Conservation (phyloP, 2,797 vertebrate genomes). For the Streptopelia turtur region DNA sequence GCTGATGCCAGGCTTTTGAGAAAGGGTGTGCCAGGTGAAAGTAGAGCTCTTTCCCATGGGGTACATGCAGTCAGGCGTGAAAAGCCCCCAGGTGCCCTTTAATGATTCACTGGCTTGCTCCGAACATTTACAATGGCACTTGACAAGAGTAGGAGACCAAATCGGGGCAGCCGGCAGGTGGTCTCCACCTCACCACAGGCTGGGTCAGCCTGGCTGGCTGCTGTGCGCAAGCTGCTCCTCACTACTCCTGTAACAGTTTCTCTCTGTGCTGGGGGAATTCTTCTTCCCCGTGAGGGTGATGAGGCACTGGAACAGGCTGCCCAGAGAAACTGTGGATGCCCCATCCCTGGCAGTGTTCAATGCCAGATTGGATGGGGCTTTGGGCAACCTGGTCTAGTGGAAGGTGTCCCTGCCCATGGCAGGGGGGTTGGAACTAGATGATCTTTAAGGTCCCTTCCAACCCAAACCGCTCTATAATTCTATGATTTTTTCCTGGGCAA, state of each 20-base stretch:
- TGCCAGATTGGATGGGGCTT: too few species aligned
- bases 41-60: background rate
- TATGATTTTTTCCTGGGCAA: background rate
- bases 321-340: too few species aligned
- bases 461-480: too few species aligned
- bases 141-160: background rate
- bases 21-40: background rate
- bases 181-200: background rate
- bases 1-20: background rate
- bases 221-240: accelerated
- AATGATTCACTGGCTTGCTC: background rate
- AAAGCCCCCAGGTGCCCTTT: background rate
- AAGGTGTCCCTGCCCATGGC: too few species aligned
- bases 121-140: background rate
- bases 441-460: too few species aligned
- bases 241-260: background rate
- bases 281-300: background rate
- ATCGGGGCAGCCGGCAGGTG: background rate
- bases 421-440: too few species aligned
- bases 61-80: background rate
- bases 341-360: too few species aligned
- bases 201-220: background rate
- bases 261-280: background rate
- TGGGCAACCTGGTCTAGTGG: too few species aligned
- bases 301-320: too few species aligned